Evolutionary conservation across 2,113 vertebrate species (phyloP).

Genomic region (Anas platyrhynchos): DNA sequence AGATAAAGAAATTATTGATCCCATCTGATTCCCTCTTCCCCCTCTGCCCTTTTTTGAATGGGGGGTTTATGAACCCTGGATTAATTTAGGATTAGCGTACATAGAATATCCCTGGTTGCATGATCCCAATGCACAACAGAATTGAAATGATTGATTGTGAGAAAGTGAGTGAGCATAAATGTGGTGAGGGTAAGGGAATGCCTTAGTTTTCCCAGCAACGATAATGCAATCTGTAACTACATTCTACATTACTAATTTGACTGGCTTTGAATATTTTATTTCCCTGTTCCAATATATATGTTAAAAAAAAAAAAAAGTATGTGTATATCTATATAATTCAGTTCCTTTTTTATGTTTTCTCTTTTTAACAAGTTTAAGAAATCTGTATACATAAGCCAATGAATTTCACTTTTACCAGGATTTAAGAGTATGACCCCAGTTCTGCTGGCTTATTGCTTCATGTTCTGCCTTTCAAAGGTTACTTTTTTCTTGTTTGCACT

Average conservation of each 20-base stretch:
- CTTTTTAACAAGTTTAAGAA: background rate
- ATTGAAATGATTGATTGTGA: background rate
- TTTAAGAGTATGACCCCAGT: background rate
- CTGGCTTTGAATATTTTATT: background rate
- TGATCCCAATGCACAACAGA: background rate
- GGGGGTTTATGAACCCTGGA: background rate
- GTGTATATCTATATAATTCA: background rate
- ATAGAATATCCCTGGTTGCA: background rate
- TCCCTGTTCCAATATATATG: background rate
- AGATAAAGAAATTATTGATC: background rate
- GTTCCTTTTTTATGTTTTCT: background rate
- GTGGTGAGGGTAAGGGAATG: background rate
- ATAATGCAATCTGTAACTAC: background rate
- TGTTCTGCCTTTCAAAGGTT: background rate
- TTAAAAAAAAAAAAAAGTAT: too few species aligned
- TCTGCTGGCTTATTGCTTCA: background rate
- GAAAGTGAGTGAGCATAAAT: background rate
- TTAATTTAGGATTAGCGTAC: background rate
- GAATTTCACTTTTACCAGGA: background rate
- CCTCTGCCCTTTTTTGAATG: rapidly evolving
- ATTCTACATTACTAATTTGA: background rate
- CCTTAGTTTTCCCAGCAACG: background rate
- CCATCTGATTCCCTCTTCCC: background rate
- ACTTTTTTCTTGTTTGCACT: background rate
- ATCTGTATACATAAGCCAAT: background rate